These are phyloP conservation scores for Vombatus ursinus DNA, from an alignment of 2,113 vertebrate genomes.

Conservation along the genomic window DNA sequence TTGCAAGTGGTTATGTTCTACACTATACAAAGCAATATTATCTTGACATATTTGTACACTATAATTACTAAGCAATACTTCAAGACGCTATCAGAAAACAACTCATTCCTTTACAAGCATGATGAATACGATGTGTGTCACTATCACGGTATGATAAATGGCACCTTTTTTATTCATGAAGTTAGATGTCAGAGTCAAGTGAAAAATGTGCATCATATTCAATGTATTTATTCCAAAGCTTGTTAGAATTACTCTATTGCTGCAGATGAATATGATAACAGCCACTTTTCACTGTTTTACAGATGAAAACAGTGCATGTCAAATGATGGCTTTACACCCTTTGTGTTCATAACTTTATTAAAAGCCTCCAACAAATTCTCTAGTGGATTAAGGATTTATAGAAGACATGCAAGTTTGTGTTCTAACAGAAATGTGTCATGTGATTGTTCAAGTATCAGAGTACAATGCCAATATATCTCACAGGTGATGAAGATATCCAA, in stretches of 20 bases:
- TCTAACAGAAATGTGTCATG: slow-evolving; percentile 29
- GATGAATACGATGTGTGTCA: slow-evolving; percentile 75
- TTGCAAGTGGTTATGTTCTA: slow-evolving; percentile 31
- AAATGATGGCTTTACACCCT: slow-evolving; percentile 79
- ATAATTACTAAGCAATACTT: slow-evolving; percentile 64
- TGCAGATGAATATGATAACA: slow-evolving; percentile 78
- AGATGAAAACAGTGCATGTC: slow-evolving; percentile 77
- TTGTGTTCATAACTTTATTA: slow-evolving; percentile 76
- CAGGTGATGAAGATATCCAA: background rate
- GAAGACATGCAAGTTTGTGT: slow-evolving; percentile 2
- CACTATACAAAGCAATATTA: slow-evolving; percentile 21
- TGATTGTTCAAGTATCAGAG: background rate
- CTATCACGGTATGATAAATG: slow-evolving; percentile 80
- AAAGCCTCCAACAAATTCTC: slow-evolving; percentile 71
- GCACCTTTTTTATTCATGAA: slow-evolving; percentile 82
- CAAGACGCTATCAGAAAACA: slow-evolving; percentile 72
- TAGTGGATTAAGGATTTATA: slow-evolving; percentile 53
- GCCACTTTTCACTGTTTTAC: slow-evolving; percentile 76
- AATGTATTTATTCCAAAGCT: slow-evolving; percentile 81
- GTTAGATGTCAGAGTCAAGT: slow-evolving; percentile 76
- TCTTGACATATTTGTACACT: slow-evolving; percentile 55
- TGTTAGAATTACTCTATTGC: slow-evolving; percentile 75
- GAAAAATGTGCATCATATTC: slow-evolving; percentile 82
- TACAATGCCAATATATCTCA: slow-evolving; percentile 8
- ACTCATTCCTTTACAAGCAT: slow-evolving; percentile 67